Base-by-base conservation (phyloP, 2,797 vertebrate genomes). In the Ambastaia sidthimunki region DNA sequence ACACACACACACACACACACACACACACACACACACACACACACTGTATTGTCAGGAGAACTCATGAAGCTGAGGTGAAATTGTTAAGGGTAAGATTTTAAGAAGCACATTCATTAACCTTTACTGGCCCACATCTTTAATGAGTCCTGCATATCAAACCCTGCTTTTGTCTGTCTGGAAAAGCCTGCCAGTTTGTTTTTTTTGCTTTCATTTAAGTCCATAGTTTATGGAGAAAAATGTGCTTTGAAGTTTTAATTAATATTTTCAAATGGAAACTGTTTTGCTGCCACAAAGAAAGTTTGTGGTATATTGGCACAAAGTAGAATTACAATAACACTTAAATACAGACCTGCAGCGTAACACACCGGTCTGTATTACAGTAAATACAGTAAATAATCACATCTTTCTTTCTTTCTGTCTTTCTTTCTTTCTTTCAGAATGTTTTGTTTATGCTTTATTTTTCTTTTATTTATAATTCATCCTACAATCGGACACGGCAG, bases 41-140 rank as follows among this genome's bases (percentile, higher is more conserved):
- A 50, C 44, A 65, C 11, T 41, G 47, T 21, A 41, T 52, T 71
- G 57, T 48, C 16, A 25, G 16, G 18, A 65, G 62, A 65, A n/a
- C 23, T 34, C 12, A 3, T 62, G 54, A 78, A 52, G 70, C 71
- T 54, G 68, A 47, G 47, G 47, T 63, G 47, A 78, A 62, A 54
- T 71, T 48, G 7, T 48, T 57, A 71, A 12, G 68, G 57, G 76
- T 63, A 63, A n/a, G 44, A 78, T 71, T 41, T 71, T 71, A 71
- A 12, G 15, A 50, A 71, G 57, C 76, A 62, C 15, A 25, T 78
- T 78, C 57, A 71, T 78, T 78, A 71, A 71, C 76, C 19, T 71
- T 63, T n/a, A 48, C 25, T 50, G 67, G 60, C 66, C 76, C 55
- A 48, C 76, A 71, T 37, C 44, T 78, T 78, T 59, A 71, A 41